These are phyloP conservation scores for Centropus unirufus DNA, from an alignment of 2,113 vertebrate species.

Conservation along the genomic window DNA sequence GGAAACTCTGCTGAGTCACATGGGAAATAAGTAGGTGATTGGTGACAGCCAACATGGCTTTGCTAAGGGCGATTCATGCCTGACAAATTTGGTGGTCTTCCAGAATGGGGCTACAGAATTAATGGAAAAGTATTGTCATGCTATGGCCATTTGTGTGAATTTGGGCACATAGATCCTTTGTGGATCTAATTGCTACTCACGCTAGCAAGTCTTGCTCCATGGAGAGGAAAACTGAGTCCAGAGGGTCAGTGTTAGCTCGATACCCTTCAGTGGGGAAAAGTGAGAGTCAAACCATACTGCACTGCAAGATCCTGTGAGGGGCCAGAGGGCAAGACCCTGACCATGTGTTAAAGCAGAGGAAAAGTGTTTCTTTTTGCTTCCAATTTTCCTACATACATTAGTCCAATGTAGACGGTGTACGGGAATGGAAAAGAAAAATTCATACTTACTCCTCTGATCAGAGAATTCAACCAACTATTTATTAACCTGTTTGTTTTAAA, in stretches of 20 bases:
- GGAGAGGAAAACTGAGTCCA: neutral
- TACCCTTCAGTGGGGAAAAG: neutral
- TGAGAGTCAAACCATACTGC: neutral
- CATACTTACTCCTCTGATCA: neutral
- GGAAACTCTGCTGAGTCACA: no score
- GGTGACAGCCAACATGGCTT: no score
- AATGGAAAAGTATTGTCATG: neutral
- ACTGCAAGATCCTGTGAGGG: neutral
- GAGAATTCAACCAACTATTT: neutral
- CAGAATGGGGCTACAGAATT: no score
- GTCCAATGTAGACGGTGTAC: neutral
- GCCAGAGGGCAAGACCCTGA: neutral
- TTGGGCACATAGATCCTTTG: neutral
- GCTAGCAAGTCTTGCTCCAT: neutral
- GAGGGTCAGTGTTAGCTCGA: neutral
- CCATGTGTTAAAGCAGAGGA: neutral
- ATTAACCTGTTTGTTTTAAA: neutral
- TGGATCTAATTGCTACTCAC: neutral
- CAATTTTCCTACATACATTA: neutral
- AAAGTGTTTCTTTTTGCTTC: neutral
- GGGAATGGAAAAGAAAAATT: neutral
- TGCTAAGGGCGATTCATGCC: no score
- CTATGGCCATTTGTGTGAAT: neutral
- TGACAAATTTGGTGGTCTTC: no score
- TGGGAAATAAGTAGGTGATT: no score